Evolutionary conservation across 2,113 vertebrate genomes (phyloP).

Genomic region (Gavialis gangeticus): DNA sequence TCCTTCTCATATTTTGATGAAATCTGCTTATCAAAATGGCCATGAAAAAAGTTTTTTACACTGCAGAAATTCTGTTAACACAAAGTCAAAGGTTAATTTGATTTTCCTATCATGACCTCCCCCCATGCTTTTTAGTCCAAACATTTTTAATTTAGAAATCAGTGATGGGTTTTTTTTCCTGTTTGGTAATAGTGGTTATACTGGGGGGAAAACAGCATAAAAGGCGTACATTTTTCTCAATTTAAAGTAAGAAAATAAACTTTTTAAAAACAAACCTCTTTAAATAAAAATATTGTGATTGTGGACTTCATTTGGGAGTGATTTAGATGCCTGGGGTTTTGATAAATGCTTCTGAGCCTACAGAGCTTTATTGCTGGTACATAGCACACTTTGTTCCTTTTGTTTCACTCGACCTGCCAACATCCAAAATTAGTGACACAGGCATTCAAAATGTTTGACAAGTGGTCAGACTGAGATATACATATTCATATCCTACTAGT

Average conservation of each 20-base stretch:
- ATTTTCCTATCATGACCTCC: neutral
- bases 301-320: constrained; percentile 15
- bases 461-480: constrained; percentile 32
- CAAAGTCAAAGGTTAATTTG: neutral
- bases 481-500: constrained; percentile 13
- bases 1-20: neutral
- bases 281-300: constrained; percentile 21
- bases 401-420: constrained; percentile 56
- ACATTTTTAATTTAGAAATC: neutral
- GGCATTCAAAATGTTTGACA: constrained; percentile 61
- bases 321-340: constrained; percentile 16
- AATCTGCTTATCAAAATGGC: neutral
- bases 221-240: no score
- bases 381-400: constrained; percentile 56
- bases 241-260: neutral
- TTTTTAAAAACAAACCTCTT: neutral
- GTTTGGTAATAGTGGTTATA: neutral
- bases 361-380: constrained; percentile 36
- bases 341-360: neutral
- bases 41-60: neutral
- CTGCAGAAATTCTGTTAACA: neutral
- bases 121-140: neutral
- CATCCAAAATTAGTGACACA: constrained; percentile 58
- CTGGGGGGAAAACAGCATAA: neutral
- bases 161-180: neutral